A percentile compares a stretch with the other conserved stretches of the same genome.
Conservation (phyloP, 2,888 invertebrate genomes). For the Salpingus planirostris region DNA sequence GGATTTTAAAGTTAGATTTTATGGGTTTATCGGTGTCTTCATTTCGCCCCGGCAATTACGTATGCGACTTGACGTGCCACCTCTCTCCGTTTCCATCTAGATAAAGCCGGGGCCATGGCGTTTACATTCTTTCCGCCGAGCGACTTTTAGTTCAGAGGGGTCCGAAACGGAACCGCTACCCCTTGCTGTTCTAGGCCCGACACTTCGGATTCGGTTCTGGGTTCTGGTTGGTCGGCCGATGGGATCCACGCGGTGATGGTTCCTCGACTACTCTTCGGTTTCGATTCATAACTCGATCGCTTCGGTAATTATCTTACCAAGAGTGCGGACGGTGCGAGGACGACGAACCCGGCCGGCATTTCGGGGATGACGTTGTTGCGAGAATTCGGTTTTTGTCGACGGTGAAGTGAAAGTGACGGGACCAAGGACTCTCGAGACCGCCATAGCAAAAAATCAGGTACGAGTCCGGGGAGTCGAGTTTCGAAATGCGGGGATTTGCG, state of each 20-base stretch:
- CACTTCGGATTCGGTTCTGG: constrained; percentile 25
- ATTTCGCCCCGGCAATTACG: constrained; percentile 21
- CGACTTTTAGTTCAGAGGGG: constrained; percentile 20
- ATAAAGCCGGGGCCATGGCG: constrained; percentile 14
- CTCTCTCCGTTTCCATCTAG: constrained; percentile 9
- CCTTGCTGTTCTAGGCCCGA: constrained; percentile 14
- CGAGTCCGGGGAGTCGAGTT: too few relatives aligned
- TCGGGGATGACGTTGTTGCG: too few relatives aligned
- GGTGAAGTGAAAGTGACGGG: too few relatives aligned
- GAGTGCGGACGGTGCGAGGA: constrained; percentile 21
- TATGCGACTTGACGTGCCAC: constrained; percentile 7
- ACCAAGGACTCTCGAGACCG: too few relatives aligned
- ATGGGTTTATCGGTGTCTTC: constrained; percentile 32
- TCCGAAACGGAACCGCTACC: constrained; percentile 19
- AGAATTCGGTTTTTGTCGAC: too few relatives aligned
- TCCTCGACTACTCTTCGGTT: constrained; percentile 27
- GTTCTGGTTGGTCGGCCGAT: constrained; percentile 33
- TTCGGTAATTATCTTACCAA: constrained; percentile 25
- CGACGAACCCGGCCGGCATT: constrained; percentile 30
- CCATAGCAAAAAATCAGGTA: too few relatives aligned
- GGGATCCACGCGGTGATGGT: constrained; percentile 9
- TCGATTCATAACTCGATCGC: constrained; percentile 28
- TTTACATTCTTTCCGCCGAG: constrained; percentile 18
- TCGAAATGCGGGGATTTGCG: too few relatives aligned
- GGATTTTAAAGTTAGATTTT: constrained; percentile 25